Percentiles rank a stretch among this genome's conserved stretches.
phyloP scores from a whole-genome alignment of 2,113 vertebrate species.

The Sorex fumeus region DNA sequence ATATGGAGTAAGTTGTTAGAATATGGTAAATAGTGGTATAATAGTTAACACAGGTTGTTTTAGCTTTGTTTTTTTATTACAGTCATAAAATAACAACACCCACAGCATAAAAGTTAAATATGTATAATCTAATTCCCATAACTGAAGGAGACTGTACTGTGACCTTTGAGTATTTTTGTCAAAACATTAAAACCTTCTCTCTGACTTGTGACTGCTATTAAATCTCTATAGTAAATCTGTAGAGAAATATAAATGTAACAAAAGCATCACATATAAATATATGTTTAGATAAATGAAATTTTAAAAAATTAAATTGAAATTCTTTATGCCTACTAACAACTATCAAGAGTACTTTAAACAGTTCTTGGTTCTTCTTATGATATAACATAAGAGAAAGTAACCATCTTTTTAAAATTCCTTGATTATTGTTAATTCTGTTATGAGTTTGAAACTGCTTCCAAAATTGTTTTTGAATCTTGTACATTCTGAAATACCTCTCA shows the following conservation, averaged over 20 bases:
- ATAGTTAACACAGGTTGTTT: not conserved
- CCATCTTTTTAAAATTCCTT: not conserved
- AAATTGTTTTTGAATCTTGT: not conserved
- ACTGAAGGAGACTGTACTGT: not conserved
- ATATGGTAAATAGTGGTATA: not conserved
- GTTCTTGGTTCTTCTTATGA: not conserved
- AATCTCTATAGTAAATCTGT: too few species aligned
- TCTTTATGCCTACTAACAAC: not conserved
- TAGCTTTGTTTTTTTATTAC: not conserved
- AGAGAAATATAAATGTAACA: too few species aligned
- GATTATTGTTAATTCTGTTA: not conserved
- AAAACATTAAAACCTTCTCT: conserved; percentile 18
- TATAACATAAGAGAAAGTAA: not conserved
- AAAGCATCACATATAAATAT: too few species aligned
- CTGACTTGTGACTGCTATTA: too few species aligned
- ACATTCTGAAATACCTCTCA: not conserved
- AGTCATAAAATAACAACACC: not conserved
- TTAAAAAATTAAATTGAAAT: not conserved
- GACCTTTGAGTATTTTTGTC: not conserved
- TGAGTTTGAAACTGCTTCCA: not conserved
- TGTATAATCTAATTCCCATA: not conserved
- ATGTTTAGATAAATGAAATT: too few species aligned
- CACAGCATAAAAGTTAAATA: not conserved
- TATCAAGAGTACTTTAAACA: not conserved
- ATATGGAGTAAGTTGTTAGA: not conserved